These are phyloP conservation scores for Tyria jacobaeae DNA, from an alignment of 2,888 invertebrate species.

Conservation along the genomic window DNA sequence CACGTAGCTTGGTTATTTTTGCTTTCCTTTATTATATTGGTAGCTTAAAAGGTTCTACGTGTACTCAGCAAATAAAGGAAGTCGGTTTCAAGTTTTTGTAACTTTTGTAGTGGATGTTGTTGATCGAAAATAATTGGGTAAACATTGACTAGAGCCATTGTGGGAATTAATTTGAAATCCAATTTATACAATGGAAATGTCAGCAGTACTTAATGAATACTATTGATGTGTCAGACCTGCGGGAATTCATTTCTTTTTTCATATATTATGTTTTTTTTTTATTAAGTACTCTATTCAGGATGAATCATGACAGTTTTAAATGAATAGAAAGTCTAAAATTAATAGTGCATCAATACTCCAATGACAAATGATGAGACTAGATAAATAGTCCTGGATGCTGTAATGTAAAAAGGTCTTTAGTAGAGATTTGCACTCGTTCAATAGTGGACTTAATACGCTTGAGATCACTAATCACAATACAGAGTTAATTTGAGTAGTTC, in stretches of 20 bases:
- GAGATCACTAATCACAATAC: neutral
- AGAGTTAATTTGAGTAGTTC: no score
- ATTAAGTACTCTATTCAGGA: no score
- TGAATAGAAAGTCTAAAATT: no score
- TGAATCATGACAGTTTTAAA: no score
- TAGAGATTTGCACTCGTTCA: neutral
- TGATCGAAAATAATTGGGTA: conserved; percentile 11
- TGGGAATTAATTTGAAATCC: conserved; percentile 4
- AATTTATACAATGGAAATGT: neutral
- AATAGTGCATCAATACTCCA: no score
- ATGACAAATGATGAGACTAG: no score
- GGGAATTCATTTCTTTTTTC: no score
- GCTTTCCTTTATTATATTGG: neutral
- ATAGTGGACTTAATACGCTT: neutral
- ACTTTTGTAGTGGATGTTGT: conserved; percentile 3
- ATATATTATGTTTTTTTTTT: no score
- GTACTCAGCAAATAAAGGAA: neutral
- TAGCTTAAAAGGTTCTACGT: neutral
- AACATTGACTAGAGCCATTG: neutral
- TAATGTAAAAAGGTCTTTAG: neutral
- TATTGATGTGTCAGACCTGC: neutral
- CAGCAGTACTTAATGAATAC: neutral
- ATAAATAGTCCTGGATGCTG: no score
- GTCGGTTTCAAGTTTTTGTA: neutral
- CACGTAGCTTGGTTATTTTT: neutral